phyloP scores from a whole-genome alignment of 2,113 vertebrate genomes.

The Podarcis cretensis region DNA sequence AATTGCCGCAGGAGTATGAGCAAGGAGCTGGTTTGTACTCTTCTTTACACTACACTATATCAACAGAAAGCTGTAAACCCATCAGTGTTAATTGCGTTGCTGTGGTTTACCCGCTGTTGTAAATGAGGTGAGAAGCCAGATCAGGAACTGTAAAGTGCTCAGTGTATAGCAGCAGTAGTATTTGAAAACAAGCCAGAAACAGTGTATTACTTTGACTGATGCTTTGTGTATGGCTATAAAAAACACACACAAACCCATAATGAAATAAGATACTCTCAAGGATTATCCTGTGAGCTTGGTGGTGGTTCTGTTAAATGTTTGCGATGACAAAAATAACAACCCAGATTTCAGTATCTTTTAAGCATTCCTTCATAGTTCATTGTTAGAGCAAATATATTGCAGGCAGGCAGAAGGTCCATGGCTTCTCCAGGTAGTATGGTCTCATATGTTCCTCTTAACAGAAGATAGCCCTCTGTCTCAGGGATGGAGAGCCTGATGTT shows the following conservation, averaged over 20 bases:
- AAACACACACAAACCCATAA: neutral
- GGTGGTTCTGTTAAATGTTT: neutral
- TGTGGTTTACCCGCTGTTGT: conserved; percentile 28
- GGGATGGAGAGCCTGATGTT: no score
- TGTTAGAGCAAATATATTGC: neutral
- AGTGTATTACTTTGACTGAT: neutral
- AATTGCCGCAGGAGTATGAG: conserved; percentile 27
- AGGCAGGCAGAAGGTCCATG: neutral
- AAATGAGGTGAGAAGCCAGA: neutral
- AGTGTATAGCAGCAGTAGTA: neutral
- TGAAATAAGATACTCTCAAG: neutral
- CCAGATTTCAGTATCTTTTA: conserved; percentile 3
- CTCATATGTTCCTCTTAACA: no score
- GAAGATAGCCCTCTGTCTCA: no score
- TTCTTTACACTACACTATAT: conserved; percentile 35
- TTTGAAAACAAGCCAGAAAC: neutral
- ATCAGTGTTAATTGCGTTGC: conserved; percentile 4
- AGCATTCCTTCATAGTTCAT: neutral
- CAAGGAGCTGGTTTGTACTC: neutral
- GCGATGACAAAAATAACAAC: conserved; percentile 30
- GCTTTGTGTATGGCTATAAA: conserved; percentile 1
- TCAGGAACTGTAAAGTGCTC: rapidly evolving
- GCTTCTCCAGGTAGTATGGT: no score
- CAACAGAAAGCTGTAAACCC: neutral
- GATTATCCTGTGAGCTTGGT: neutral